Conservation (phyloP, 2,888 invertebrate genomes). For the Eudemis profundana region DNA sequence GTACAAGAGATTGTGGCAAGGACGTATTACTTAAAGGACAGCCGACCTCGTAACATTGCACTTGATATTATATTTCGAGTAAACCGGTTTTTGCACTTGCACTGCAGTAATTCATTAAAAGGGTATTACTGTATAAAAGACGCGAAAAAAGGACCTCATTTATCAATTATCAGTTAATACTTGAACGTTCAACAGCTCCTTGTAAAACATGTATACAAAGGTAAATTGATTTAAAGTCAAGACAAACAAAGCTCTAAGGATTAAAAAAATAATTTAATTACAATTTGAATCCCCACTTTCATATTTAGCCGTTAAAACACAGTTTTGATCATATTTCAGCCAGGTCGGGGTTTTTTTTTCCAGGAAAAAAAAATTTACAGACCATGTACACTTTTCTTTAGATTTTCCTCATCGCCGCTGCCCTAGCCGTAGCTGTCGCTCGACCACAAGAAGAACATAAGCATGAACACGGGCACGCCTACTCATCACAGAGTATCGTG, state of each 20-base stretch:
- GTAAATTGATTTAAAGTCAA: neutral
- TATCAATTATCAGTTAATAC: neutral
- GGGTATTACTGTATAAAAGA: slow-evolving; percentile 6
- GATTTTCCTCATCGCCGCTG: slow-evolving; percentile 50
- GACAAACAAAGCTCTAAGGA: too few relatives aligned
- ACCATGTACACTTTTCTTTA: slow-evolving; percentile 41
- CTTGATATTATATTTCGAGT: slow-evolving; percentile 11
- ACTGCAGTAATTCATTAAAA: slow-evolving; percentile 3
- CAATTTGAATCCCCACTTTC: too few relatives aligned
- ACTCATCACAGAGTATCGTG: slow-evolving; percentile 58
- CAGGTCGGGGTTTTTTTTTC: too few relatives aligned
- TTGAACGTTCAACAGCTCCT: slow-evolving; percentile 2
- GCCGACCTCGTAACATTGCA: slow-evolving; percentile 22
- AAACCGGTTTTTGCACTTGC: slow-evolving; percentile 8
- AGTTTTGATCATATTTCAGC: too few relatives aligned
- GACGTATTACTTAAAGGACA: slow-evolving; percentile 13
- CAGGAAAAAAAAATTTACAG: too few relatives aligned
- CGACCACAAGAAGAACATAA: slow-evolving; percentile 53
- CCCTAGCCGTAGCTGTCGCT: slow-evolving; percentile 52
- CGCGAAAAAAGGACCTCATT: neutral
- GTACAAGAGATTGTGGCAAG: neutral
- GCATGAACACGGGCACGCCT: slow-evolving; percentile 45
- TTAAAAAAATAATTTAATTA: too few relatives aligned
- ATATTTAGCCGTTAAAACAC: too few relatives aligned
- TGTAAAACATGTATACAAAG: slow-evolving; percentile 2